Base-by-base conservation (phyloP, 2,797 vertebrate species). In the Sciaenops ocellatus region DNA sequence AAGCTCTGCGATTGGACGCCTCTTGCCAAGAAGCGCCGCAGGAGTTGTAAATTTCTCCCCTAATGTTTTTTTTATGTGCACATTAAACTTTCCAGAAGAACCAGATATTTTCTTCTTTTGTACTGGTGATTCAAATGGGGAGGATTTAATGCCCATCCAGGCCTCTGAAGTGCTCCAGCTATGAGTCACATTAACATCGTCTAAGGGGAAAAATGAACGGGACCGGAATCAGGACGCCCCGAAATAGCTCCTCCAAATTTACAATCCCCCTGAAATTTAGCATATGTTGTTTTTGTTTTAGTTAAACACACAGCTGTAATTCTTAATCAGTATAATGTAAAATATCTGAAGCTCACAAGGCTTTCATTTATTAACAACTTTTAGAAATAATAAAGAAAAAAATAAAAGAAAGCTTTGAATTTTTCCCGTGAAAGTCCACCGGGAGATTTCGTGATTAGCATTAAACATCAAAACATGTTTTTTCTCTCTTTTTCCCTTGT, bases 391-490 rank as follows among this genome's bases (percentile, higher is more conserved):
- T 69, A 1, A 24, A 26, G 11, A 60, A n/a, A 56, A 56, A 77
- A 48, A 11, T 6, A 22, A 62, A 30, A 30, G 42, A 50, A 42
- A 24, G 38, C 54, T 68, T 18, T 48, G 50, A 75, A n/a, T 52
- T 41, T 78, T 78, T 38, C 64, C 51, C 8, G 54, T 51, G 50
- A 72, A 66, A 7, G 18, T 47, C 18, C 12, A 26, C 13, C 17
- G 20, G 15, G 60, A 51, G 50, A 51, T 63, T 70, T 78, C 12
- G 0, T 65, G 65, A 80, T 79, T 52, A 22, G 51, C 24, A 57
- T 71, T 30, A 30, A 73, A 81, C 63, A 71, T 79, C 47, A 82
- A 82, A 85, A 80, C 57, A 84, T 48, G 22, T 7, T 56, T 26
- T 16, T 51, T 52, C 41, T 20, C 30, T 22, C 51, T 61, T 47